Evolutionary conservation across 2,113 vertebrate species (phyloP), one percentile per base, ranked within the genome.

Genomic region (Myotis davidii): DNA sequence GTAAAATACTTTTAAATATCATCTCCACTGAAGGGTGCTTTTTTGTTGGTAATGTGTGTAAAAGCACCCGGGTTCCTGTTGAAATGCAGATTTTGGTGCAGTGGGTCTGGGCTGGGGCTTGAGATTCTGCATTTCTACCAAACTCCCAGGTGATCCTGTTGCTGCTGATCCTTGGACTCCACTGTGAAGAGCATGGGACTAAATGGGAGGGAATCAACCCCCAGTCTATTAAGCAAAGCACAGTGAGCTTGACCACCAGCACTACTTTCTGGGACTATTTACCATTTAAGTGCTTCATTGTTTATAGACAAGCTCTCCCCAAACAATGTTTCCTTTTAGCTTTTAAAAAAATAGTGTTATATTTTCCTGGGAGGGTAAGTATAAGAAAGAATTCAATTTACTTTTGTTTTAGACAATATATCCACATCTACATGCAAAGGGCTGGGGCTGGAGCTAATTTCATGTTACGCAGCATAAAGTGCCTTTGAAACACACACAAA

Each of bases 401-500:
- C 34, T 95, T 97, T 93, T 23, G 85, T 94, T 92, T 79, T 81
- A 90, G 64, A 79, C 76, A 88, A 61, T 94, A 42, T 73, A 37
- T 59, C 39, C 76, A 84, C 37, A 52, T 67, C 77, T 83, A 70
- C 64, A 67, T 21, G 8, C 20, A n/a, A 95, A 93, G 48, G 73
- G 29, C 79, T 89, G 14, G 74, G 76, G 42, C 70, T 74, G 54
- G 10, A 91, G 25, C 84, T 93, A 92, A 96, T 96, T 93, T 45
- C 37, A 82, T 81, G 87, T 95, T 88, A 88, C 25, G 65, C 42
- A 92, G 85, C 42, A 88, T 89, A 92, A 94, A 93, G 85, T 85
- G 77, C 42, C 70, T 96, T 85, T 95, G 85, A 96, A 95, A 96
- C n/a, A 88, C 45, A 96, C 27, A 92, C 81, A 96, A 96, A 96